Evolutionary conservation across 2,113 vertebrate species (phyloP).

Genomic region (Dolichallabes microphthalmus): DNA sequence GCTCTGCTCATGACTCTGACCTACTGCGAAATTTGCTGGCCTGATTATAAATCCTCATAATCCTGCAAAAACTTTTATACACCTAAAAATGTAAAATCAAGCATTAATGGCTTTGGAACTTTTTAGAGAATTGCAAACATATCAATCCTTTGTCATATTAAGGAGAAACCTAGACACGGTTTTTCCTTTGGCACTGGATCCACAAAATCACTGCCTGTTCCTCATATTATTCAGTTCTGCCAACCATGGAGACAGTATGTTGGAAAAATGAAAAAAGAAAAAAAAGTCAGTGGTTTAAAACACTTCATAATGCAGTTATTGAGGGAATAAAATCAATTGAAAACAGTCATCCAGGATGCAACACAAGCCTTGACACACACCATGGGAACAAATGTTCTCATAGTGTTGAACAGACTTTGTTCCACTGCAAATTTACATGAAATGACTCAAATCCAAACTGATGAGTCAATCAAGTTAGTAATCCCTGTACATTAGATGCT

Average conservation of each 20-base stretch:
- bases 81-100: neutral
- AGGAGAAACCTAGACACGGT: neutral
- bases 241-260: neutral
- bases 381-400: neutral
- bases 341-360: neutral
- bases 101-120: too few species aligned
- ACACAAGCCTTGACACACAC: neutral
- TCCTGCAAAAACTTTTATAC: neutral
- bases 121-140: neutral
- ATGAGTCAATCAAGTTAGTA: neutral
- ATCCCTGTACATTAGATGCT: neutral
- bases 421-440: neutral
- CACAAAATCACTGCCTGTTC: neutral
- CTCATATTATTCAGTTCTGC: conserved; percentile 15
- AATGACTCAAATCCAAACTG: neutral
- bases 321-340: neutral
- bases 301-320: neutral
- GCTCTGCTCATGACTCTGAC: neutral
- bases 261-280: neutral
- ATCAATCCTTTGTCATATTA: neutral
- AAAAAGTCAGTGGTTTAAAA: neutral
- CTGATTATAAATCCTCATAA: neutral
- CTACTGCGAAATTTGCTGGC: neutral
- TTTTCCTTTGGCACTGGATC: neutral
- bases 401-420: neutral